Evolutionary conservation across 2,888 invertebrate genomes (phyloP).

Genomic region (Calameuta idolon): DNA sequence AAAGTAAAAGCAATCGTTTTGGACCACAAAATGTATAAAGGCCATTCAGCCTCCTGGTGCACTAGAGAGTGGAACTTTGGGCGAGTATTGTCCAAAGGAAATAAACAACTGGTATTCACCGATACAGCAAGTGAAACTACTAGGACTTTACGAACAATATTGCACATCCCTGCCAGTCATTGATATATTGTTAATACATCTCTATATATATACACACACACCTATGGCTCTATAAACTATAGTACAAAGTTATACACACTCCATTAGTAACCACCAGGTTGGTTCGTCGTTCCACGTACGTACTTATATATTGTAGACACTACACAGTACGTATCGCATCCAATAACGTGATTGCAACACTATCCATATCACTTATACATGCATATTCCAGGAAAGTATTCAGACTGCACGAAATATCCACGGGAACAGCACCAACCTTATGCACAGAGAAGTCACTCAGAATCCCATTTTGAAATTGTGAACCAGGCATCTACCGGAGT

Average conservation of each 20-base stretch:
- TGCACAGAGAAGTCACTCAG: neutral
- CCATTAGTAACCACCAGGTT: neutral
- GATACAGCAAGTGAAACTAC: neutral
- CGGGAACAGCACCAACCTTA: neutral
- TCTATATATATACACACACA: neutral
- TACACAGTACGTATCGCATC: neutral
- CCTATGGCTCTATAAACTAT: neutral
- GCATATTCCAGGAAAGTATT: neutral
- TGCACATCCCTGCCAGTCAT: neutral
- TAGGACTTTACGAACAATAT: neutral
- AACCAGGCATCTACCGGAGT: neutral
- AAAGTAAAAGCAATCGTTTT: neutral
- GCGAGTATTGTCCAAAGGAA: neutral
- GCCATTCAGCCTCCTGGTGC: neutral
- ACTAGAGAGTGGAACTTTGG: neutral
- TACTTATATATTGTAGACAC: neutral
- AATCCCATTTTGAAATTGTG: neutral
- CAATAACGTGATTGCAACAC: neutral
- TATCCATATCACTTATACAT: neutral
- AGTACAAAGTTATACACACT: neutral
- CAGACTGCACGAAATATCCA: neutral
- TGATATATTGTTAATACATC: no score
- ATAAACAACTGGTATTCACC: neutral
- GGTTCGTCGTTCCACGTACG: neutral
- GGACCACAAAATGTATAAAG: neutral